These are phyloP conservation scores for Oplegnathus fasciatus DNA, from an alignment of 2,113 vertebrate species.

Conservation along the genomic window DNA sequence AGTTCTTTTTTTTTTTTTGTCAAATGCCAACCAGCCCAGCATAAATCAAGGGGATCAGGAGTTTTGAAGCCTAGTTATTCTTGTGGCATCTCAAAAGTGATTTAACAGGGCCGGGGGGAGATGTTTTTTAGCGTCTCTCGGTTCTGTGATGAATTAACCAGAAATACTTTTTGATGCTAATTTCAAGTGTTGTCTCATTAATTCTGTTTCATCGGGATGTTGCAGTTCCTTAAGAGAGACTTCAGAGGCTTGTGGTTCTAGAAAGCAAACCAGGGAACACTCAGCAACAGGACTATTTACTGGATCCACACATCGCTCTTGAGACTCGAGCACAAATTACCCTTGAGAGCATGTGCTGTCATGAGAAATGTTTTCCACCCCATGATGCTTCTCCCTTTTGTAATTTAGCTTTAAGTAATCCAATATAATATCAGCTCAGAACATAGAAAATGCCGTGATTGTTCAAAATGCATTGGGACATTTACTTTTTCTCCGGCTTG, in stretches of 20 bases:
- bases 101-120: slow-evolving; percentile 48
- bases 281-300: slow-evolving; percentile 26
- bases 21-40: slow-evolving; percentile 31
- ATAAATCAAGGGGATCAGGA: slow-evolving; percentile 54
- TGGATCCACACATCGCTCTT: slow-evolving; percentile 24
- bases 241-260: slow-evolving; percentile 49
- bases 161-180: slow-evolving; percentile 71
- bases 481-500: not conserved
- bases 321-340: slow-evolving; percentile 26
- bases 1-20: slow-evolving; percentile 42
- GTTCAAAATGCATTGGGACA: not conserved
- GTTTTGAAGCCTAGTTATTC: slow-evolving; percentile 55
- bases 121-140: slow-evolving; percentile 37
- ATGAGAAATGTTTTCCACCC: slow-evolving; percentile 41
- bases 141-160: slow-evolving; percentile 65
- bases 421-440: slow-evolving; percentile 12
- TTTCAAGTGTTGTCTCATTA: slow-evolving; percentile 71
- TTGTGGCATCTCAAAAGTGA: slow-evolving; percentile 58
- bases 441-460: not conserved
- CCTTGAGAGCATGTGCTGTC: not conserved
- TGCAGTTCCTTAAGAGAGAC: slow-evolving; percentile 55
- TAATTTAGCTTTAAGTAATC: slow-evolving; percentile 30
- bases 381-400: slow-evolving; percentile 5
- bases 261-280: slow-evolving; percentile 48
- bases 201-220: slow-evolving; percentile 63